Base-by-base conservation (phyloP, 1,140 invertebrate species). In the Oedothorax gibbosus region DNA sequence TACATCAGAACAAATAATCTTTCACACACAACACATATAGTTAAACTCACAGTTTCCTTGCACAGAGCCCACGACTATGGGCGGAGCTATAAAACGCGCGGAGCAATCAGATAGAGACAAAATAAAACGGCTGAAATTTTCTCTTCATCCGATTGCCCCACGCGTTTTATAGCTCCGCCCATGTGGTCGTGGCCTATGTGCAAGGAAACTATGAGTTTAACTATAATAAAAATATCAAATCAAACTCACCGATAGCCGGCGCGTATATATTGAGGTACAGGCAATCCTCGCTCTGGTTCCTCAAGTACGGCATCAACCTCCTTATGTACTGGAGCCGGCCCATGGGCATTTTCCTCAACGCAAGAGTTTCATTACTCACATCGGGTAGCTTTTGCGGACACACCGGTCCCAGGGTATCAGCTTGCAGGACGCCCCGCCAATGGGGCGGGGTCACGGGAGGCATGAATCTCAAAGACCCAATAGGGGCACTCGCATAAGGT, bases 261-360 rank as follows among this genome's bases (percentile, higher is more conserved):
- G 96, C 95, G 91, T 98, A 99, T 88, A 99, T 96, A 90, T 99
- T 99, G 87, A 99, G 92, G 90, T 98, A 98, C 51, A 99, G 93
- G 89, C 98, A 99, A 91, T 99, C 97, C 91, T 99, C 97, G 87
- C 94, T 96, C 90, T 98, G 96, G 89, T 97, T 95, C 87, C 93
- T 93, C 73, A 98, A 91, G 89, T 95, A 95, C 12, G 95, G 95
- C 86, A 96, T 90, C 88, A 98, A 92, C 88, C 96, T 92, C 88
- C 94, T 95, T 76, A 98, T 92, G 89, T 97, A 96, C 88, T 97
- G 95, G 86, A 96, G 91, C 66, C 96, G 91, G 3, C 96, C 96
- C 86, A 93, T 94, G 7, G 97, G 96, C 93, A 98, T 96, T 78
- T 93, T 93, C 69, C 90, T 88, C 77, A 91, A 88, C 9, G 90